These are phyloP conservation scores for Pinctada fucata DNA, from an alignment of 2,888 invertebrate genomes.

Conservation along the genomic window DNA sequence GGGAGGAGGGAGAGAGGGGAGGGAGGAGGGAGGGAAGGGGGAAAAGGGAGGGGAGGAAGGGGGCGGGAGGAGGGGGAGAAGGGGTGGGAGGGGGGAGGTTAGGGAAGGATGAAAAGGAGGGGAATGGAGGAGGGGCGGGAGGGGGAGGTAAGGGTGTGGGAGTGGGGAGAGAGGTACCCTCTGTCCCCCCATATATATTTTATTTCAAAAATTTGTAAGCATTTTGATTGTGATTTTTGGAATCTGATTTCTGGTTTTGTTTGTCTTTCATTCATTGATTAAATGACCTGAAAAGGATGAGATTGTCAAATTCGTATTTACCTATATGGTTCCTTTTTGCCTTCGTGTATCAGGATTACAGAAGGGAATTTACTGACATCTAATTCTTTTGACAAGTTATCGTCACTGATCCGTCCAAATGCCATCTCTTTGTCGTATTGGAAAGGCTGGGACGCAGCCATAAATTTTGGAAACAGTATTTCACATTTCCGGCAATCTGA, in stretches of 20 bases:
- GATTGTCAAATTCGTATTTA: constrained; percentile 2
- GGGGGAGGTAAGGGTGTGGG: too few relatives aligned
- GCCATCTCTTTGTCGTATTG: constrained; percentile 49
- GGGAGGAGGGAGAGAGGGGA: not conserved
- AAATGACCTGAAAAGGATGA: not conserved
- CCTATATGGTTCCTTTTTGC: constrained; percentile 16
- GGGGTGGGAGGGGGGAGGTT: too few relatives aligned
- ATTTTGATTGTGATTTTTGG: too few relatives aligned
- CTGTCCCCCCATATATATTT: not conserved
- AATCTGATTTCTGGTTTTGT: not conserved
- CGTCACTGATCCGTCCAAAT: constrained; percentile 52
- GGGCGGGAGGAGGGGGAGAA: not conserved
- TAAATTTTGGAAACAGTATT: constrained; percentile 52
- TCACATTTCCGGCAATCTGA: constrained; percentile 51
- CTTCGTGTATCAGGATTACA: constrained; percentile 22
- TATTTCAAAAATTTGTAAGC: not conserved
- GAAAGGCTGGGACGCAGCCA: constrained; percentile 53
- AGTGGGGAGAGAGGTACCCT: too few relatives aligned
- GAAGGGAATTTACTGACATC: constrained; percentile 30
- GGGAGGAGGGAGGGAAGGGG: not conserved
- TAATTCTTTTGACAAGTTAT: constrained; percentile 27
- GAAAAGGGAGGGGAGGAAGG: not conserved
- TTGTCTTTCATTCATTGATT: not conserved
- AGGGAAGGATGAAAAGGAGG: too few relatives aligned
- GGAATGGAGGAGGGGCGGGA: too few relatives aligned